Conservation (phyloP, 1,140 invertebrate species). For the Anastatus disparis region DNA sequence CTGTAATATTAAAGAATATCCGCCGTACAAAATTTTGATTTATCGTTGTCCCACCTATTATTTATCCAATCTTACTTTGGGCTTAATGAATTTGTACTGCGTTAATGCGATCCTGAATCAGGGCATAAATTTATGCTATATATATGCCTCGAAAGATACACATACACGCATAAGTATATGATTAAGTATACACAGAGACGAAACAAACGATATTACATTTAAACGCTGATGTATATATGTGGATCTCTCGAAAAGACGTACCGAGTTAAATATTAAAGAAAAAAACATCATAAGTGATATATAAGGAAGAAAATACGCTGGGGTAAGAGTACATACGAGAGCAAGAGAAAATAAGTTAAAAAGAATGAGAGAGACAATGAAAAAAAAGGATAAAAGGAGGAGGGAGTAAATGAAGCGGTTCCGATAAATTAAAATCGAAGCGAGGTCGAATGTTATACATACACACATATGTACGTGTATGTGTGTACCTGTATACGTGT, state of each 20-base stretch:
- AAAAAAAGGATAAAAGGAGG: too few species aligned
- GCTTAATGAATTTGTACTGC: conserved; percentile 7
- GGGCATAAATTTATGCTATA: not conserved
- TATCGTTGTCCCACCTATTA: not conserved
- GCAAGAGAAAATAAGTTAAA: too few species aligned
- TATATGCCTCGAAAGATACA: not conserved
- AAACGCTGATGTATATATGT: too few species aligned
- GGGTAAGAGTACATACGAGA: too few species aligned
- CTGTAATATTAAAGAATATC: not conserved
- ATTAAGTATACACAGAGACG: not conserved
- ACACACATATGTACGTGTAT: too few species aligned
- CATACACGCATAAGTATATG: not conserved
- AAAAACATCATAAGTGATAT: too few species aligned
- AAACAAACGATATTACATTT: not conserved
- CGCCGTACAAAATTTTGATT: not conserved
- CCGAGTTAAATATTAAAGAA: too few species aligned
- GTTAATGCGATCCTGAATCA: not conserved
- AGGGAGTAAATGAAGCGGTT: too few species aligned
- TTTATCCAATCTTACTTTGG: not conserved
- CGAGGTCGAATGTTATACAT: conserved; percentile 17
- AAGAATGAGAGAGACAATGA: too few species aligned
- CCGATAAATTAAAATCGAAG: conserved; percentile 15
- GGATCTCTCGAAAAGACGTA: too few species aligned
- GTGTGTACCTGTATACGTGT: too few species aligned
- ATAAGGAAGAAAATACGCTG: too few species aligned